phyloP scores from a whole-genome alignment of 1,140 invertebrate genomes.

The Cydia splendana region DNA sequence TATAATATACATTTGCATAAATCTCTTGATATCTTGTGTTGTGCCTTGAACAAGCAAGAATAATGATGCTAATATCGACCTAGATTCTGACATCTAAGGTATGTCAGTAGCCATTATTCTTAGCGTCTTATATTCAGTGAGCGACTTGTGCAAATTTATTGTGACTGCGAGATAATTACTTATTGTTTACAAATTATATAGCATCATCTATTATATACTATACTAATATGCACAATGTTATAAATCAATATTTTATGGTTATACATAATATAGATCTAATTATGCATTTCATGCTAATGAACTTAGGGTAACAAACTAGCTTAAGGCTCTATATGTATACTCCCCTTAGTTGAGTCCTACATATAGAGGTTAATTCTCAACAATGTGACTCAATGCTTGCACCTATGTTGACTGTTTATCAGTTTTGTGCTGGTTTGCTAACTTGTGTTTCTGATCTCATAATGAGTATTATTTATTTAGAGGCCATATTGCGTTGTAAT shows the following conservation, averaged over 20 bases:
- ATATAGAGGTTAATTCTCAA: background rate
- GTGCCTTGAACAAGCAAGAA: constrained; percentile 66
- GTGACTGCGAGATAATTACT: constrained; percentile 67
- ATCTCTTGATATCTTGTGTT: constrained; percentile 57
- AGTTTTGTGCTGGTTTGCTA: constrained; percentile 62
- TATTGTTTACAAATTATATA: constrained; percentile 62
- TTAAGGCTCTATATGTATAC: constrained; percentile 23
- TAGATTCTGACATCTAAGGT: constrained; percentile 34
- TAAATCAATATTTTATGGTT: constrained; percentile 75
- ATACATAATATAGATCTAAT: constrained; percentile 55
- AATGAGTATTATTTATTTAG: constrained; percentile 77
- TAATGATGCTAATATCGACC: constrained; percentile 47
- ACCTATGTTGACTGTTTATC: constrained; percentile 50
- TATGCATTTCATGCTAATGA: constrained; percentile 42
- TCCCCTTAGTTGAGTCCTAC: background rate
- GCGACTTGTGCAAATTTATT: constrained; percentile 69
- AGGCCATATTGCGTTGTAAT: constrained; percentile 72
- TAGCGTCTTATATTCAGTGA: constrained; percentile 55
- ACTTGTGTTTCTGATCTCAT: constrained; percentile 76
- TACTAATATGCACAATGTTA: constrained; percentile 75
- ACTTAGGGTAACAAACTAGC: background rate
- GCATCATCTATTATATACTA: constrained; percentile 68
- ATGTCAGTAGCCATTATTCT: constrained; percentile 39
- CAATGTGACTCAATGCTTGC: constrained; percentile 19
- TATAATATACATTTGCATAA: constrained; percentile 13